Percentiles rank a stretch among this genome's conserved stretches.
Conservation (phyloP, 2,113 vertebrate genomes). For the Chlamydotis undulata region DNA sequence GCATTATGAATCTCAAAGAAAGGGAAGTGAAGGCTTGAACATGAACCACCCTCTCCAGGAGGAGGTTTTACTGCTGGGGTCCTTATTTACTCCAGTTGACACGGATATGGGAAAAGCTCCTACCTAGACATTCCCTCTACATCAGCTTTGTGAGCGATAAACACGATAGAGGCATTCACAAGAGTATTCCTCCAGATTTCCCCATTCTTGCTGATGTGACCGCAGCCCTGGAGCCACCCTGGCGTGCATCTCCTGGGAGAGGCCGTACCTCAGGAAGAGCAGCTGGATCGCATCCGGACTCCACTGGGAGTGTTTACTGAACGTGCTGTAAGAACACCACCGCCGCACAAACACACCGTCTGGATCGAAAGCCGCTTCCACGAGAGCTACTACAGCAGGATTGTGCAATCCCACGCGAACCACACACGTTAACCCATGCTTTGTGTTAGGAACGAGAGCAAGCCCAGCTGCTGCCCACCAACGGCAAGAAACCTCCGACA, state of each 20-base stretch:
- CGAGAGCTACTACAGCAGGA: not conserved
- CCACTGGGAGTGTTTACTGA: too few relatives aligned
- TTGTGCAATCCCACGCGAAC: not conserved
- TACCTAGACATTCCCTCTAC: not conserved
- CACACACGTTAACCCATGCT: accelerated
- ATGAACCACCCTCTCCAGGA: not conserved
- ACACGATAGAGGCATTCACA: accelerated
- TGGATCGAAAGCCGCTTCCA: not conserved
- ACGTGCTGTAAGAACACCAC: not conserved
- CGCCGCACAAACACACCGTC: not conserved
- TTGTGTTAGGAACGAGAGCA: not conserved
- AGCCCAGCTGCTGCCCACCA: not conserved
- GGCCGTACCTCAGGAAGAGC: not conserved
- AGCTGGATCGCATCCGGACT: not conserved
- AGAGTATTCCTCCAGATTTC: not conserved
- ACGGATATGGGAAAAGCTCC: not conserved
- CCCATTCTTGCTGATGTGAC: not conserved
- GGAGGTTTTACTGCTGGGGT: not conserved
- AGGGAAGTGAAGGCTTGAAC: not conserved
- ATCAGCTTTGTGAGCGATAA: not conserved
- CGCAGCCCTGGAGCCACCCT: not conserved
- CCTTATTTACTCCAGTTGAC: not conserved
- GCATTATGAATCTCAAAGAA: not conserved
- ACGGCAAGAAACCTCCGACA: not conserved
- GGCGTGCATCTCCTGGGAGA: not conserved